These are phyloP conservation scores for Pristiophorus japonicus DNA, from an alignment of 2,113 vertebrate genomes.

Conservation along the genomic window DNA sequence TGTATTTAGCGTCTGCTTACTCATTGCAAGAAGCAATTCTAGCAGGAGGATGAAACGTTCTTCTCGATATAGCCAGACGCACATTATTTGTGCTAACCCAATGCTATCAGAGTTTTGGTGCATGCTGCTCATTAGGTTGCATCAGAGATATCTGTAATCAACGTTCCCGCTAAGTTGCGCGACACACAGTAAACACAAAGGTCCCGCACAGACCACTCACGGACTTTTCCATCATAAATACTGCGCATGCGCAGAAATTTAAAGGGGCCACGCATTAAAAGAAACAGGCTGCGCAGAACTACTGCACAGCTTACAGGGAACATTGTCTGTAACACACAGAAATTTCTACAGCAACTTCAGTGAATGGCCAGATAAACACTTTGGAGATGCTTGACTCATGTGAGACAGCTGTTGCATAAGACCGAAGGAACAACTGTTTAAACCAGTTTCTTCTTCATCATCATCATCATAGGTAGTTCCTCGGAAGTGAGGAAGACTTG, in stretches of 20 bases:
- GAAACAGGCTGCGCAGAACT: too few species aligned
- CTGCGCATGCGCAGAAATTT: too few species aligned
- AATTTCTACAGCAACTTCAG: background rate
- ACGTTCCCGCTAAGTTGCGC: too few species aligned
- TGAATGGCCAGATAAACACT: background rate
- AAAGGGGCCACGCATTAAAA: too few species aligned
- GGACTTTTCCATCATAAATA: too few species aligned
- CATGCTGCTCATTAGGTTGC: too few species aligned
- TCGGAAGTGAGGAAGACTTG: too few species aligned
- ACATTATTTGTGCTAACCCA: background rate
- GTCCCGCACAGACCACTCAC: too few species aligned
- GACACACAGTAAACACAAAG: too few species aligned
- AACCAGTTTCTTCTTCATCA: too few species aligned
- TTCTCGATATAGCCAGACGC: background rate
- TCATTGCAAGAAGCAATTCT: background rate
- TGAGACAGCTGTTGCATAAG: background rate
- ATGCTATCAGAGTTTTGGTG: background rate
- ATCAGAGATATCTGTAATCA: background rate
- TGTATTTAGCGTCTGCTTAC: background rate
- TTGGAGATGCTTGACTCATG: background rate
- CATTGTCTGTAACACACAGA: background rate
- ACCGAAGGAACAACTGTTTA: background rate
- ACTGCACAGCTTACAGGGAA: too few species aligned
- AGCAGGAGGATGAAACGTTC: background rate
- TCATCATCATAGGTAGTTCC: too few species aligned